Percentiles rank a stretch among this genome's conserved stretches.
Evolutionary conservation across 2,113 vertebrate genomes (phyloP).

Genomic region (Brachirus orientalis): DNA sequence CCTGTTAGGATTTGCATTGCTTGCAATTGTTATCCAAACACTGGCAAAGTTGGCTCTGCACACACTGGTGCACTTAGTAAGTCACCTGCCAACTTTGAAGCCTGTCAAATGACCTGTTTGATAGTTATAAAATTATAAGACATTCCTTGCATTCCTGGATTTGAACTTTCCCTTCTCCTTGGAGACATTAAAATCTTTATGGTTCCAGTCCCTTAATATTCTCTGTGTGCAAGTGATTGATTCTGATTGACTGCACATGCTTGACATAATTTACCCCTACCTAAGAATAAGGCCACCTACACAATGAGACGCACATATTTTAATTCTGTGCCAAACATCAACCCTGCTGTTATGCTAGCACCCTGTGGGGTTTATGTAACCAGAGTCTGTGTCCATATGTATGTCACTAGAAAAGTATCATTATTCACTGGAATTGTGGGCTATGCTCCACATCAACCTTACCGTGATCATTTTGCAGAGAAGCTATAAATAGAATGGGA

Average conservation of each 20-base stretch:
- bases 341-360: not conserved
- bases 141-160: not conserved
- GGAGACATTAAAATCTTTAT: not conserved
- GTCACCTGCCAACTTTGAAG: too few relatives aligned
- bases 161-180: not conserved
- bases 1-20: too few relatives aligned
- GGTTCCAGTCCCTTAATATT: slow-evolving; percentile 7
- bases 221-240: not conserved
- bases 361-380: not conserved
- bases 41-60: too few relatives aligned
- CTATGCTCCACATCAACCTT: slow-evolving; percentile 8
- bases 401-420: not conserved
- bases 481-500: slow-evolving; percentile 36
- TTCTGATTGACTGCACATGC: not conserved
- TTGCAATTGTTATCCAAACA: too few relatives aligned
- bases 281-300: not conserved
- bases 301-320: not conserved
- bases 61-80: too few relatives aligned
- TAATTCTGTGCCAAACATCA: not conserved
- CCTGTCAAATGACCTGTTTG: too few relatives aligned
- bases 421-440: not conserved
- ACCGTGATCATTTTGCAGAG: slow-evolving; percentile 19
- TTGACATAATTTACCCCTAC: not conserved
- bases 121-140: too few relatives aligned
- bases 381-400: not conserved